A percentile compares a stretch with the other conserved stretches of the same genome.
These are phyloP conservation scores for Liopterus haemorrhoidalis DNA, from an alignment of 2,888 invertebrate species.

Conservation along the genomic window DNA sequence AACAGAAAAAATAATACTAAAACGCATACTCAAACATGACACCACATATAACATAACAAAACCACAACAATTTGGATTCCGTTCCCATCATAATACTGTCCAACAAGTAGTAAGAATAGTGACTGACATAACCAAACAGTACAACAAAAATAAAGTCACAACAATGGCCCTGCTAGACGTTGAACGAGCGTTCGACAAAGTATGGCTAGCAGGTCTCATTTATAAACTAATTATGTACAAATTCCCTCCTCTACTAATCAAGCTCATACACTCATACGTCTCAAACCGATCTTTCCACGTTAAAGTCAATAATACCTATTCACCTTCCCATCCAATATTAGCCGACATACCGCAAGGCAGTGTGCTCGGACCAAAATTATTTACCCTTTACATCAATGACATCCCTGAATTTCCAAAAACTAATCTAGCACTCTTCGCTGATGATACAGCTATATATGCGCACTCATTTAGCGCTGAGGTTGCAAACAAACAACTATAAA, in stretches of 20 bases:
- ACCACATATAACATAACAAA: conserved; percentile 22
- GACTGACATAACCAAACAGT: conserved; percentile 31
- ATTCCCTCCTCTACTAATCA: conserved; percentile 25
- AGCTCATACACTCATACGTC: conserved; percentile 3
- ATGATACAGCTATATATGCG: conserved; percentile 23
- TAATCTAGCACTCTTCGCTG: conserved; percentile 25
- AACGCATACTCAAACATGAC: conserved; percentile 24
- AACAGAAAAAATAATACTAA: conserved; percentile 29
- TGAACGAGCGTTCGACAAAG: conserved; percentile 39
- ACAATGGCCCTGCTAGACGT: conserved; percentile 37
- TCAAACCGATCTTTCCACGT: too few relatives aligned
- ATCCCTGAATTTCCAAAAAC: too few relatives aligned
- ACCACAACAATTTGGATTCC: conserved; percentile 36
- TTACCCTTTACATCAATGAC: too few relatives aligned
- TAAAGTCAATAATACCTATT: too few relatives aligned
- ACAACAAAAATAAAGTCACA: conserved; percentile 33
- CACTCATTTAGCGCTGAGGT: background rate
- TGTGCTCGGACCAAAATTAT: too few relatives aligned
- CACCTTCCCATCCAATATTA: too few relatives aligned
- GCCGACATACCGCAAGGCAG: too few relatives aligned
- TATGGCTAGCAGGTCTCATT: conserved; percentile 35
- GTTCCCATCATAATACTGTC: conserved; percentile 33
- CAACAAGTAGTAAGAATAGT: conserved; percentile 35
- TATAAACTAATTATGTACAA: conserved; percentile 29
- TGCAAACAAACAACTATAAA: conserved; percentile 4